Evolutionary conservation across 2,888 invertebrate species (phyloP).

Genomic region (Cosmia pyralina): DNA sequence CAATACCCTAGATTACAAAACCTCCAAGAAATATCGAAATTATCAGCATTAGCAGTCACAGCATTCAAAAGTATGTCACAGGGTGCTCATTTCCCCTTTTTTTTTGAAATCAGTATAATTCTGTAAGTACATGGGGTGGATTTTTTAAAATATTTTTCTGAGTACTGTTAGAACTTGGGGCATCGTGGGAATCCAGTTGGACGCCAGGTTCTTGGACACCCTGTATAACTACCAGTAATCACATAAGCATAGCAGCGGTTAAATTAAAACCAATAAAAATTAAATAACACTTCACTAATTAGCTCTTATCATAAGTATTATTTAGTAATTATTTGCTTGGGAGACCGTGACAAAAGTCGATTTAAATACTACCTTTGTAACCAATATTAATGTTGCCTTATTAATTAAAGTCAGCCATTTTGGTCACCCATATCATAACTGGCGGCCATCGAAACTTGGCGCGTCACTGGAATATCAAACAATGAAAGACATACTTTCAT

Average conservation of each 20-base stretch:
- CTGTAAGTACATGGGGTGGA: too few species aligned
- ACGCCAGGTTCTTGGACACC: too few species aligned
- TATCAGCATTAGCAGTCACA: too few species aligned
- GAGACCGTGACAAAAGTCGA: conserved; percentile 19
- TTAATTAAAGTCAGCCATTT: conserved; percentile 19
- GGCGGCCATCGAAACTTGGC: background rate
- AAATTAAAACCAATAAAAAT: conserved; percentile 1
- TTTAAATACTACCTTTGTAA: conserved; percentile 20
- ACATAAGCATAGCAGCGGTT: conserved; percentile 7
- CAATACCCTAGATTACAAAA: too few species aligned
- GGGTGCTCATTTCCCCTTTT: too few species aligned
- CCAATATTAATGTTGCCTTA: background rate
- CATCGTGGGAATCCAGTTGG: too few species aligned
- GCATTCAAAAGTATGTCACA: too few species aligned
- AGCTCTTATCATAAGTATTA: conserved; percentile 16
- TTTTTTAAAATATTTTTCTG: too few species aligned
- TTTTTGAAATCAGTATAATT: too few species aligned
- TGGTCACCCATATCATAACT: background rate
- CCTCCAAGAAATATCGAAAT: too few species aligned
- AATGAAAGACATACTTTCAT: conserved; percentile 27
- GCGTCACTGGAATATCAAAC: background rate
- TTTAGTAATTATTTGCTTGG: conserved; percentile 36
- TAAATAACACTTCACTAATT: conserved; percentile 6
- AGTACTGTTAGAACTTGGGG: too few species aligned
- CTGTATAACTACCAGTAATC: too few species aligned